Percentiles rank a stretch among this genome's conserved stretches.
phyloP scores from a whole-genome alignment of 2,888 invertebrate species.

The Crematogaster levior region DNA sequence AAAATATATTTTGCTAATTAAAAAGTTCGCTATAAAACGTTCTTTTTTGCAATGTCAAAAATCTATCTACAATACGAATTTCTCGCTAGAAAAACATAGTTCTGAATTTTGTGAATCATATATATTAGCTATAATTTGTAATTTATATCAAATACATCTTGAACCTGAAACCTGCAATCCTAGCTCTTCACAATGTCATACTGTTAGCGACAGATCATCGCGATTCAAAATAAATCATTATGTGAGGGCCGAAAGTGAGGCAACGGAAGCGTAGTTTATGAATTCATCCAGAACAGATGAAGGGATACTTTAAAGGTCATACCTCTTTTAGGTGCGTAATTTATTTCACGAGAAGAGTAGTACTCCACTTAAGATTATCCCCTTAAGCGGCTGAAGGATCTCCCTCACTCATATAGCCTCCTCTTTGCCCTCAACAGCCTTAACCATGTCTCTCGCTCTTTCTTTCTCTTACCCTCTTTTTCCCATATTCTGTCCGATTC shows the following conservation, averaged over 20 bases:
- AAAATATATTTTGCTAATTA: constrained; percentile 5
- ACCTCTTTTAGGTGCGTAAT: constrained; percentile 13
- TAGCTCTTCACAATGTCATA: not conserved
- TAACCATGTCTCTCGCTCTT: not conserved
- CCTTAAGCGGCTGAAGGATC: constrained; percentile 18
- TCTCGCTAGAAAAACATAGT: not conserved
- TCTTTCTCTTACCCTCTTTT: not conserved
- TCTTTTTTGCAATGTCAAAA: not conserved
- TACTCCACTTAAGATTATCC: constrained; percentile 30
- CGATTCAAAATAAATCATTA: constrained; percentile 33
- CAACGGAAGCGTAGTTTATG: not conserved
- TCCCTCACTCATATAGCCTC: constrained; percentile 9
- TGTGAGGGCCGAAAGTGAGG: not conserved
- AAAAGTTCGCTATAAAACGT: not conserved
- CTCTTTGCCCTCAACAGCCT: constrained; percentile 8
- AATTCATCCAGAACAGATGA: not conserved
- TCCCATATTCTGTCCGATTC: constrained; percentile 31
- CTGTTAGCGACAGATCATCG: not conserved
- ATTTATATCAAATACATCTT: constrained; percentile 1
- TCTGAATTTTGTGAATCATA: not conserved
- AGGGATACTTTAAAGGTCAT: not conserved
- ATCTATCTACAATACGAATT: not conserved
- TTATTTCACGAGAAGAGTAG: constrained; percentile 34
- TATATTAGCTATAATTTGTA: not conserved
- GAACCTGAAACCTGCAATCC: constrained; percentile 7